A percentile compares a stretch with the other conserved stretches of the same genome.
Evolutionary conservation across 2,797 vertebrate species (phyloP).

Genomic region (Acanthopagrus latus): DNA sequence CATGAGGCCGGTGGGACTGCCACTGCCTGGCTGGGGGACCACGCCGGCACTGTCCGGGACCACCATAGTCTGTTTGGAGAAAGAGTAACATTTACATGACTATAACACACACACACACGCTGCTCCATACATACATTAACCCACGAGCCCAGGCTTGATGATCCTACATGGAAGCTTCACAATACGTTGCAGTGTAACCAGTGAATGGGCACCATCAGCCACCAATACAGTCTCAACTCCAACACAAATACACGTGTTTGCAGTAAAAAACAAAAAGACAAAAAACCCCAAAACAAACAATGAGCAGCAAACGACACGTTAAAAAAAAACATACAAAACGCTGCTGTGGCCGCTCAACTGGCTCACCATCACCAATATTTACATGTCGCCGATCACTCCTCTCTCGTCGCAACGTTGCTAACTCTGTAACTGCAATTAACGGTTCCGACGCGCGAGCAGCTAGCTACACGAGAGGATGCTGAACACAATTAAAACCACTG

Average conservation of each 20-base stretch:
- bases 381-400: not conserved
- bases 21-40: conserved; percentile 81
- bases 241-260: not conserved
- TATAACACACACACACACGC: not conserved
- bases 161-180: not conserved
- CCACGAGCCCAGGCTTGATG: no score
- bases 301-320: not conserved
- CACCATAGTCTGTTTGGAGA: conserved; percentile 85
- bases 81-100: not conserved
- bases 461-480: not conserved
- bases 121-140: not conserved
- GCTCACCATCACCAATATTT: conserved; percentile 27
- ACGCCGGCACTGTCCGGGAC: conserved; percentile 87
- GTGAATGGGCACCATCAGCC: not conserved
- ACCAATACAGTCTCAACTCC: not conserved
- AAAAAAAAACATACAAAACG: not conserved
- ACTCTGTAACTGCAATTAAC: not conserved
- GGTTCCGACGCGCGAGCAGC: not conserved
- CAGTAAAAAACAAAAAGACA: no score
- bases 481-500: accelerated
- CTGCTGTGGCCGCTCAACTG: not conserved
- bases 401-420: not conserved
- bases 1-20: conserved; percentile 76
- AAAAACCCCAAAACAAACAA: no score
- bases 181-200: not conserved